phyloP scores from a whole-genome alignment of 2,797 vertebrate species.

The Iguana delicatissima region DNA sequence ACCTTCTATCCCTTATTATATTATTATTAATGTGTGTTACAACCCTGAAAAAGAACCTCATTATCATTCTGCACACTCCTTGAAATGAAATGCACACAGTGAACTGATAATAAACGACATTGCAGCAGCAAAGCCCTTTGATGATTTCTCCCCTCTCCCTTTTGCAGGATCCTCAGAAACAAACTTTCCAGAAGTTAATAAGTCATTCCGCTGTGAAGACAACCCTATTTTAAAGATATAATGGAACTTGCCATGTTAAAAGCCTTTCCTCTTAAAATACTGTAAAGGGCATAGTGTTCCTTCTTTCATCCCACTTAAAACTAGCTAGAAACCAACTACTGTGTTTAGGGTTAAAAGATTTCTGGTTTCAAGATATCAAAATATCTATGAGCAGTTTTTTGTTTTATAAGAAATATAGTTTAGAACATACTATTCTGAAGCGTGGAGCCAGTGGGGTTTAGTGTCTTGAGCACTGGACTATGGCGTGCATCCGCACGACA shows the following conservation, averaged over 20 bases:
- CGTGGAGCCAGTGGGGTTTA: too few species aligned
- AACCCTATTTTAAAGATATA: not conserved
- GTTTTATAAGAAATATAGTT: not conserved
- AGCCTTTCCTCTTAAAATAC: conserved; percentile 18
- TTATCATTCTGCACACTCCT: not conserved
- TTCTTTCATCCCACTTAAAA: not conserved
- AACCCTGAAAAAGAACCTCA: not conserved
- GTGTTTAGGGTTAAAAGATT: not conserved
- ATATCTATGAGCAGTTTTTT: not conserved
- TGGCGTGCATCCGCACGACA: too few species aligned
- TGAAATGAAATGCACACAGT: not conserved
- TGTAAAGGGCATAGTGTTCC: not conserved
- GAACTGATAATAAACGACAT: conserved; percentile 3
- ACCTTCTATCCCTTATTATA: not conserved
- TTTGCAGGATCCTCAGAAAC: conserved; percentile 27
- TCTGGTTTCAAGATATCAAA: not conserved
- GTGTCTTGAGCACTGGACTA: too few species aligned
- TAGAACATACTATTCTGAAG: not conserved
- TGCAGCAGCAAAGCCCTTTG: not conserved
- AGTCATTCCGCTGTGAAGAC: not conserved
- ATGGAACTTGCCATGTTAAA: conserved; percentile 8
- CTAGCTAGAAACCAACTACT: not conserved
- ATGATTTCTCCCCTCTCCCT: not conserved
- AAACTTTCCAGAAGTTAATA: not conserved
- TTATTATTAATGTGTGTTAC: not conserved